Conservation (phyloP, 1,140 invertebrate genomes). For the Bombus impatiens region DNA sequence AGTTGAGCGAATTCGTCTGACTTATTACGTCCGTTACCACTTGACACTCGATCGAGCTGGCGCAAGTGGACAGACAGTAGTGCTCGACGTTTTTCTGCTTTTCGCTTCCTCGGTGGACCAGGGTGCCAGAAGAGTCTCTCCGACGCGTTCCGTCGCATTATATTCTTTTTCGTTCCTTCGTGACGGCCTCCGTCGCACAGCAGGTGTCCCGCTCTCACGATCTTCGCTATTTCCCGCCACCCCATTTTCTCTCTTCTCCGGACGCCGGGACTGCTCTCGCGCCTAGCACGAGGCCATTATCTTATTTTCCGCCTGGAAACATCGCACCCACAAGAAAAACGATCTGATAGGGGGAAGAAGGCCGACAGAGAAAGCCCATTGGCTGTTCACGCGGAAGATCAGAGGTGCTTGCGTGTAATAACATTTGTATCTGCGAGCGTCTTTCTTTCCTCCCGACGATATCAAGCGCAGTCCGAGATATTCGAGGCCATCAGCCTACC, state of each 20-base stretch:
- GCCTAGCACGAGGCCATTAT: constrained; percentile 79
- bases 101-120: background rate
- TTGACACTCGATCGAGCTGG: constrained; percentile 20
- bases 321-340: constrained; percentile 80
- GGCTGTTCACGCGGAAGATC: constrained; percentile 61
- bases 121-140: background rate
- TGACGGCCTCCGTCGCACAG: constrained; percentile 53
- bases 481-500: background rate
- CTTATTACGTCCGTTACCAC: constrained; percentile 33
- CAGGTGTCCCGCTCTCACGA: constrained; percentile 76
- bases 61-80: background rate
- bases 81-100: background rate
- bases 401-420: constrained; percentile 64
- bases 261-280: constrained; percentile 68
- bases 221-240: constrained; percentile 74
- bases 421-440: constrained; percentile 68
- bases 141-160: constrained; percentile 52
- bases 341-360: constrained; percentile 60
- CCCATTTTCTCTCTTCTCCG: constrained; percentile 63
- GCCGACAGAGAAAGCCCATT: constrained; percentile 50
- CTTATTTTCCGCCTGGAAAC: constrained; percentile 82
- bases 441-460: constrained; percentile 9
- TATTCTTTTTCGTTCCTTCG: constrained; percentile 51
- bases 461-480: too few species aligned
- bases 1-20: background rate